Base-by-base conservation (phyloP, 2,797 vertebrate species). In the Coccyzus lansbergi region DNA sequence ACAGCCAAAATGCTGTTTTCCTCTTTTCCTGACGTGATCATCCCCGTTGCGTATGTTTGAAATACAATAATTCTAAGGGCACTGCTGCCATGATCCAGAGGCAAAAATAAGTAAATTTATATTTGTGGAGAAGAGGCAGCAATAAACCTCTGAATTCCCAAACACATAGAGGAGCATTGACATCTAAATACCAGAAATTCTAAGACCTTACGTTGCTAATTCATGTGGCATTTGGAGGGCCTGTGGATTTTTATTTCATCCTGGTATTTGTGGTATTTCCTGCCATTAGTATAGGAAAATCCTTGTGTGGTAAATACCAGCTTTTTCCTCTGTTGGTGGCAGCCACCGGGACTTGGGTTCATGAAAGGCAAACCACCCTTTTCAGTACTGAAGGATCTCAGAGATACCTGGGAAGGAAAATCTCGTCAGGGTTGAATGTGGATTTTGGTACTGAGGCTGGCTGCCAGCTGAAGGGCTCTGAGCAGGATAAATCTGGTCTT, bases 141-240 rank as follows among this genome's bases (percentile, higher is more conserved):
- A 91, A 92, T 90, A 86, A 91, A 67, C 75, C 40, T 59, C 75
- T 25, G 1, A 72, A 93, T 70, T 88, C 91, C 70, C 63, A 90
- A 91, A 79, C 26, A 34, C 87, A 95, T 64, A 96, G 92, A 95
- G 91, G 64, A 90, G 68, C 94, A 95, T 93, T 96, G 95, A 96
- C 92, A 91, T 90, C 87, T 84, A 80, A 95, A 96, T 95, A 88
- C 95, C 95, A 97, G 83, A 85, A 96, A 96, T 96, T 95, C 94
- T 94, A 80, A 93, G 83, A 88, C 86, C 81, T 96, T 96, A 94
- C 92, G 94, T 97, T 95, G 80, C 92, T 93, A 90, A 74, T 97
- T 96, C 92, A 93, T 96, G 95, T 96, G 94, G 94, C 81, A 75
- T 95, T 93, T 93, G 91, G 92, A 96, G 93, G 91, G 94, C 86